Conservation (phyloP, 2,888 invertebrate genomes). For the Drosophila fungiperda region DNA sequence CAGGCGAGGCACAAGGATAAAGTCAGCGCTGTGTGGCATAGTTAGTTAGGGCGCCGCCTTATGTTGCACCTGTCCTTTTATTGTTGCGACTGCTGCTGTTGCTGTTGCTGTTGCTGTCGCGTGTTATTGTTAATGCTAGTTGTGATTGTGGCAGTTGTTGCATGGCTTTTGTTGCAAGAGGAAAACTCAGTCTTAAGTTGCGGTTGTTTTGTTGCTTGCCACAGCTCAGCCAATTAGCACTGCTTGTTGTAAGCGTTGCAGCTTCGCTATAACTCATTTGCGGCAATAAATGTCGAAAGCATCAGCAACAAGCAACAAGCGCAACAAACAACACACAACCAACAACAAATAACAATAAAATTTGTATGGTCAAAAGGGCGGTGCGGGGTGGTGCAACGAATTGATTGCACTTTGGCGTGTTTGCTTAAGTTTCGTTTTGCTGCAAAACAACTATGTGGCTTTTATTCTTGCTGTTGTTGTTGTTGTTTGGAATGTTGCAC, state of each 20-base stretch:
- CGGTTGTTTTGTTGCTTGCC: slow-evolving; percentile 22
- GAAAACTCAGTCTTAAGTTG: slow-evolving; percentile 34
- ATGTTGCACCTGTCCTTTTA: slow-evolving; percentile 65
- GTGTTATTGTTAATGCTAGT: slow-evolving; percentile 54
- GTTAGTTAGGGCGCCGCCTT: slow-evolving; percentile 36
- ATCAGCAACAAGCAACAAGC: slow-evolving; percentile 34
- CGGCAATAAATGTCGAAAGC: slow-evolving; percentile 57
- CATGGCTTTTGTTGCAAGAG: slow-evolving; percentile 4
- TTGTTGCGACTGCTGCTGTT: slow-evolving; percentile 23
- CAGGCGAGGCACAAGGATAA: slow-evolving; percentile 49
- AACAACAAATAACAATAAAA: slow-evolving; percentile 24
- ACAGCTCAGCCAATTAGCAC: slow-evolving; percentile 39
- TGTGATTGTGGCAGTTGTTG: slow-evolving; percentile 39
- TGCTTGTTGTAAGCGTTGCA: slow-evolving; percentile 19
- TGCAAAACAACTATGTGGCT: slow-evolving; percentile 22
- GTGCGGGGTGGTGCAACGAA: slow-evolving; percentile 25
- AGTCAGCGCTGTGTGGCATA: slow-evolving; percentile 43
- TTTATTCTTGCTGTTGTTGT: slow-evolving; percentile 10
- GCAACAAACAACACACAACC: slow-evolving; percentile 34
- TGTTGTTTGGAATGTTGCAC: slow-evolving; percentile 60
- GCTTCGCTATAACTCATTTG: slow-evolving; percentile 63
- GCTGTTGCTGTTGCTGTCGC: slow-evolving; percentile 42
- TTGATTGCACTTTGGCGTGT: slow-evolving; percentile 68
- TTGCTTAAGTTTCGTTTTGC: slow-evolving; percentile 34
- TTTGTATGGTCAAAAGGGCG: slow-evolving; percentile 17